Base-by-base conservation (phyloP, 2,113 vertebrate genomes). In the Taxidea taxus region DNA sequence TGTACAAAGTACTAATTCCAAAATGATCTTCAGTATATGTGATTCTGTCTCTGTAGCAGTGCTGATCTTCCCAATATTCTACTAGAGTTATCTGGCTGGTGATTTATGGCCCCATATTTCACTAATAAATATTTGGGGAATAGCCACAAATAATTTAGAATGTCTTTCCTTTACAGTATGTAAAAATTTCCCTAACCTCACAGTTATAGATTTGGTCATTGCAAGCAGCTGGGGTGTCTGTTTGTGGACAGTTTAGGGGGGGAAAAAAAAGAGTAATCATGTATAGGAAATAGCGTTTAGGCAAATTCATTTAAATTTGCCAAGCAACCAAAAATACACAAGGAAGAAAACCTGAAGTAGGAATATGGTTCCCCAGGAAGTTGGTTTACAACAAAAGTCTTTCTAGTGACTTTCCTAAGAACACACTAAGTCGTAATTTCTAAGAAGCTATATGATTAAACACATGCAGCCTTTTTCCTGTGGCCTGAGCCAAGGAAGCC, bases 391-490 rank as follows among this genome's bases (percentile, higher is more conserved):
- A 62, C 62, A 31, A 56, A 77, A 75, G 15, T 21, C 49, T 83
- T 94, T 89, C 83, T 84, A 87, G 20, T 87, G 42, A 96, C 84
- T 93, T 96, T 70, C 42, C 62, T n/a, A 87, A 78, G 42, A 94
- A 81, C 15, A 44, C 0, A 8, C 44, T 87, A 84, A 90, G 20
- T 75, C 58, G 80, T 83, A 84, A 84, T 37, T 87, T 93, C 42
- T 82, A 64, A 93, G 56, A 42, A 95, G 34, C 16, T 96, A 13
- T 91, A 66, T 62, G 94, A 94, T 97, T 98, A 95, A 98, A 94
- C 13, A 85, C 44, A 11, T 90, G 14, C 91, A 72, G 44, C 42
- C 21, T 58, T 56, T 87, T 97, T 95, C 95, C 70, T 93, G 34
- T 96, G 93, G 92, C 93, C 90, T 94, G 90, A 49, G 85, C 86